Percentiles rank a stretch among this genome's conserved stretches.
Evolutionary conservation across 2,113 vertebrate genomes (phyloP).

Genomic region (Leucoraja erinaceus): DNA sequence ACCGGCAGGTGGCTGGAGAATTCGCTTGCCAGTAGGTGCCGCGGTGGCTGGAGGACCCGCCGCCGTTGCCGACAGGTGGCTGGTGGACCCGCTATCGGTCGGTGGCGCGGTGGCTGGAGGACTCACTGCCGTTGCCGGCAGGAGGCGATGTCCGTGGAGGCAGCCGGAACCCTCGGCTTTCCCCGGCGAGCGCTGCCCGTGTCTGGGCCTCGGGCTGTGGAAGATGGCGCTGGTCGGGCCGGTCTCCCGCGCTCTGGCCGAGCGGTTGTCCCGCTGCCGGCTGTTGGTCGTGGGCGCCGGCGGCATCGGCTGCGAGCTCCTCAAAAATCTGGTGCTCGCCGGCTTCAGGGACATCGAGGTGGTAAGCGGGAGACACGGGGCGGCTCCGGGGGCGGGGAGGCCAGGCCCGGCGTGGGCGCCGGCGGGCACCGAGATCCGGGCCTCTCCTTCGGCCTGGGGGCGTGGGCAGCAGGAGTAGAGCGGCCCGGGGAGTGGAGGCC

Average conservation of each 20-base stretch:
- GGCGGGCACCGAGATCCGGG: neutral
- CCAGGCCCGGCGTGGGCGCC: neutral
- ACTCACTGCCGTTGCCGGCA: neutral
- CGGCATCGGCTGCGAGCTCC: constrained; percentile 88
- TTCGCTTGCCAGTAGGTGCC: neutral
- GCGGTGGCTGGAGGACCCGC: neutral
- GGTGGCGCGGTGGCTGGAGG: neutral
- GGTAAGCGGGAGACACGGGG: constrained; percentile 57
- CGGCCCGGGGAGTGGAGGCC: neutral
- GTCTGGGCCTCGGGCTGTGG: neutral
- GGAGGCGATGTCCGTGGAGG: neutral
- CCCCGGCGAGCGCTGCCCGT: constrained; percentile 17
- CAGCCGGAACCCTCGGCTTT: neutral
- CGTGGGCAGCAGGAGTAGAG: neutral
- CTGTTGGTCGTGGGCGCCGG: constrained; percentile 86
- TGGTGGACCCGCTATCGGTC: neutral
- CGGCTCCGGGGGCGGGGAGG: neutral
- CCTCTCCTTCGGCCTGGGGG: neutral
- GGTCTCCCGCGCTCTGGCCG: constrained; percentile 73
- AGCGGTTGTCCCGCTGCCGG: constrained; percentile 68
- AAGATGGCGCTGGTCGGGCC: constrained; percentile 70
- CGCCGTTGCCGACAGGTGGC: neutral
- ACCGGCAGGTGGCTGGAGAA: too few species aligned
- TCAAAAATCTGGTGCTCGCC: constrained; percentile 88
- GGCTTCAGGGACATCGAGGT: constrained; percentile 87